phyloP scores from a whole-genome alignment of 2,113 vertebrate species.

The Clarias batrachus region DNA sequence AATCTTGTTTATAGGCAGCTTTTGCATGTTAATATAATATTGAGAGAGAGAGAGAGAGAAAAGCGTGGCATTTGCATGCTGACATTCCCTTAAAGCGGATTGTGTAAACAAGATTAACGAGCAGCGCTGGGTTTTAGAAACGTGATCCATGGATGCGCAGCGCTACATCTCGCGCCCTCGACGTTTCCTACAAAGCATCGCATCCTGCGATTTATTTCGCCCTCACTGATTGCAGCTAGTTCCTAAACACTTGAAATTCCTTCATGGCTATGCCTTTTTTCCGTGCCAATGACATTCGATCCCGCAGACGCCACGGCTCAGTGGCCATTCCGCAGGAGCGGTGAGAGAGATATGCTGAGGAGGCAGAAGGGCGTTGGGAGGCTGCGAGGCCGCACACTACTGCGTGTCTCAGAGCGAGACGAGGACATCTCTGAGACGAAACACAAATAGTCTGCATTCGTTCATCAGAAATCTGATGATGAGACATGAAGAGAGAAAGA shows the following conservation, averaged over 20 bases:
- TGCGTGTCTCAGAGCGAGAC: conserved; percentile 58
- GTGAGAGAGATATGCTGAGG: conserved; percentile 48
- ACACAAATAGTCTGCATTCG: conserved; percentile 70
- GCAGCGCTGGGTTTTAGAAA: conserved; percentile 64
- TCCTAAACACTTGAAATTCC: not conserved
- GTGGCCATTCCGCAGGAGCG: conserved; percentile 41
- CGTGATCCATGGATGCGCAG: conserved; percentile 70
- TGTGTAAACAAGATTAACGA: conserved; percentile 65
- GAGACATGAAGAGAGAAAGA: conserved; percentile 71
- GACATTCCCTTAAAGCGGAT: conserved; percentile 41
- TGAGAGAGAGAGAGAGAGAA: not conserved
- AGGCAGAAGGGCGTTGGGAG: conserved; percentile 57
- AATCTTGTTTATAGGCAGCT: not conserved
- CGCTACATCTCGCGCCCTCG: conserved; percentile 60
- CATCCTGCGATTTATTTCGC: not conserved
- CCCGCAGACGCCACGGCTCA: conserved; percentile 24
- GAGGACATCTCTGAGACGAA: conserved; percentile 72
- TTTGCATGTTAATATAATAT: not conserved
- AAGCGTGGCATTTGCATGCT: conserved; percentile 25
- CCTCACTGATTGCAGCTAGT: not conserved
- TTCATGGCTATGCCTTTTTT: not conserved
- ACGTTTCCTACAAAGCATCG: conserved; percentile 45
- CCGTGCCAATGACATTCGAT: not conserved
- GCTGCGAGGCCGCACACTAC: conserved; percentile 45
- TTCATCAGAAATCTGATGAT: conserved; percentile 67